Evolutionary conservation across 2,888 invertebrate genomes (phyloP), one percentile per base, ranked within the genome.

Genomic region (Flabesymbios commensalis): DNA sequence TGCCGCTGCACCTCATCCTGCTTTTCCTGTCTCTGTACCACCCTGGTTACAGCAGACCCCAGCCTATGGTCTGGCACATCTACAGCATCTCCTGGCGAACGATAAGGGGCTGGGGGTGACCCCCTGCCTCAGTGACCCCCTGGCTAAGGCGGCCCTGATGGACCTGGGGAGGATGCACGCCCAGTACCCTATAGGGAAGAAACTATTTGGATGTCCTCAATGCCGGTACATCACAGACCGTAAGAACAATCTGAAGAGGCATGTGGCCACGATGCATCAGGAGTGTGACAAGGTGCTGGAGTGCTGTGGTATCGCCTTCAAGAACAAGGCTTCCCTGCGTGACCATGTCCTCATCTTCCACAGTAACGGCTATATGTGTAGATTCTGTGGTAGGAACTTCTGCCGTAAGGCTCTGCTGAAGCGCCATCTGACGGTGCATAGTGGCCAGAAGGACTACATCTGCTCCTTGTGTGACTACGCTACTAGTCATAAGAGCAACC

Each of bases 401-500:
- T 81, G 80, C 61, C 75, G 84, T 7, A 82, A 83, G 65, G 84
- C 84, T 0, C 74, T 84, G 32, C 75, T 84, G 22, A 74, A 80
- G 42, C 75, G 84, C 24, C 84, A 84, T 68, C 70, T 81, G 57
- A 76, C 81, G 1, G 83, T 84, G 10, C 84, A 84, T 72, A 83
- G 82, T 53, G 84, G 84, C 0, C 74, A 76, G 63, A 83, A 83
- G 65, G 83, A 83, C 51, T 83, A 77, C 73, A 70, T 72, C 7
- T 84, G 84, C 65, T 57, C 69, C n/a, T 58, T 75, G 3, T 84
- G 84, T 67, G 74, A 74, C 19, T 84, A 84, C 65, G 80, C 81
- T 36, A 83, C 83, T 3, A 83, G 83, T 58, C 84, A 84, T 69
- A 84, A 84, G 66, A 82, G 81, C 61, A 84, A 84, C 67, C 70